Evolutionary conservation across 2,797 vertebrate species (phyloP).

Genomic region (Astyanax mexicanus): DNA sequence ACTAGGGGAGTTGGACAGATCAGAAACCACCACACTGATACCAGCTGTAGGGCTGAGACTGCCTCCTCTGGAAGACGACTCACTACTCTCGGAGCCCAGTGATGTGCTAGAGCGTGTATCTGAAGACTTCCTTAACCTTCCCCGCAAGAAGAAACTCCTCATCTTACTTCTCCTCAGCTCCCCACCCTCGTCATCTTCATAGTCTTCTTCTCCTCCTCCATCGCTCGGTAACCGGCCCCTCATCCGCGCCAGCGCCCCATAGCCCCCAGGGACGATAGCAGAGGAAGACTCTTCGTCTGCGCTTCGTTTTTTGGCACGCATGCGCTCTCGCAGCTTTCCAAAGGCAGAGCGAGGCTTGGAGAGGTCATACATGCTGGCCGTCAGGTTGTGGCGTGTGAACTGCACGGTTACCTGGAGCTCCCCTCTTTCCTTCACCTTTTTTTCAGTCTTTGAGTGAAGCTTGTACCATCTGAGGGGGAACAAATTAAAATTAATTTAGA

Average conservation of each 20-base stretch:
- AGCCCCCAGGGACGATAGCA: conserved; percentile 83
- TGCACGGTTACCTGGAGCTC: conserved; percentile 91
- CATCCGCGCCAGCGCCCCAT: conserved; percentile 72
- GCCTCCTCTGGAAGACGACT: conserved; percentile 90
- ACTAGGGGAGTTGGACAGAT: conserved; percentile 81
- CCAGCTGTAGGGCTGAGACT: conserved; percentile 86
- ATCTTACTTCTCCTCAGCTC: conserved; percentile 87
- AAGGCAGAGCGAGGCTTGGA: conserved; percentile 91
- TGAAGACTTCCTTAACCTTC: conserved; percentile 89
- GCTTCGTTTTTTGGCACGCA: conserved; percentile 87
- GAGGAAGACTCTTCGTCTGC: conserved; percentile 89
- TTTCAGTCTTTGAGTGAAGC: conserved; percentile 93
- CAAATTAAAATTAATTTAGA: not conserved
- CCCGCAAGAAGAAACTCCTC: conserved; percentile 90
- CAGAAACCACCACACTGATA: conserved; percentile 80
- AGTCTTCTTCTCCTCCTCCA: conserved; percentile 84
- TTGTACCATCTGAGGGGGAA: conserved; percentile 88
- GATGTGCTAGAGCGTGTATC: conserved; percentile 94
- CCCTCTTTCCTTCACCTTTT: conserved; percentile 96
- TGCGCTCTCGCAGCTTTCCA: conserved; percentile 91
- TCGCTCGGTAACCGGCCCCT: conserved; percentile 76
- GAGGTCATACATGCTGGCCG: conserved; percentile 98
- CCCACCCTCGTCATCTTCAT: conserved; percentile 84
- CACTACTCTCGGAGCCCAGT: conserved; percentile 92
- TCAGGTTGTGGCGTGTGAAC: conserved; percentile 92